phyloP scores from a whole-genome alignment of 2,113 vertebrate species.

The Porphyrio hochstetteri region DNA sequence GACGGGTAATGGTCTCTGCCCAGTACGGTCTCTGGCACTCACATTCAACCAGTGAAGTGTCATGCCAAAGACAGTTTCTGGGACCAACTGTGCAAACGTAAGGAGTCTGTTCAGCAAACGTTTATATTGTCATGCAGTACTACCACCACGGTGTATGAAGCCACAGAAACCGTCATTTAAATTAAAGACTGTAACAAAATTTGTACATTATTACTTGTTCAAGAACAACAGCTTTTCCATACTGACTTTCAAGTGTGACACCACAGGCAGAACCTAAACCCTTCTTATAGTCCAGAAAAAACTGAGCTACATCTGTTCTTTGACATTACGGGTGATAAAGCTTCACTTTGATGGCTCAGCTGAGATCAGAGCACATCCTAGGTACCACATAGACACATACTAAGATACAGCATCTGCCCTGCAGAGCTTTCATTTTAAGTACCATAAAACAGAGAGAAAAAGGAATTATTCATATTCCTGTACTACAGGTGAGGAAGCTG shows the following conservation, averaged over 20 bases:
- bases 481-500: conserved; percentile 21
- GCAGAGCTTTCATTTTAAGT: conserved; percentile 63
- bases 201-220: not conserved
- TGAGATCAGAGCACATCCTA: conserved; percentile 49
- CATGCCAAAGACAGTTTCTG: not conserved
- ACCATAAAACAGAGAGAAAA: conserved; percentile 5
- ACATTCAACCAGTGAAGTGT: not conserved
- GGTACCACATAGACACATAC: conserved; percentile 29
- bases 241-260: conserved; percentile 27
- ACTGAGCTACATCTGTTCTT: conserved; percentile 59
- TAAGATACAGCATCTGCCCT: conserved; percentile 59
- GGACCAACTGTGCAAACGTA: not conserved
- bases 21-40: not conserved
- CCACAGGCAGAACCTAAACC: conserved; percentile 41
- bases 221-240: conserved; percentile 1
- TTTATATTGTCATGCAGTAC: not conserved
- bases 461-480: conserved; percentile 44
- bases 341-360: conserved; percentile 59
- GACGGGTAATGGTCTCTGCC: not conserved
- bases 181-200: not conserved
- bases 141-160: not conserved
- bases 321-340: conserved; percentile 64
- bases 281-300: conserved; percentile 9
- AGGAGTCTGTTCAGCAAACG: not conserved
- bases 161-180: not conserved